Evolutionary conservation across 2,113 vertebrate genomes (phyloP).

Genomic region (Chlamydotis undulata): DNA sequence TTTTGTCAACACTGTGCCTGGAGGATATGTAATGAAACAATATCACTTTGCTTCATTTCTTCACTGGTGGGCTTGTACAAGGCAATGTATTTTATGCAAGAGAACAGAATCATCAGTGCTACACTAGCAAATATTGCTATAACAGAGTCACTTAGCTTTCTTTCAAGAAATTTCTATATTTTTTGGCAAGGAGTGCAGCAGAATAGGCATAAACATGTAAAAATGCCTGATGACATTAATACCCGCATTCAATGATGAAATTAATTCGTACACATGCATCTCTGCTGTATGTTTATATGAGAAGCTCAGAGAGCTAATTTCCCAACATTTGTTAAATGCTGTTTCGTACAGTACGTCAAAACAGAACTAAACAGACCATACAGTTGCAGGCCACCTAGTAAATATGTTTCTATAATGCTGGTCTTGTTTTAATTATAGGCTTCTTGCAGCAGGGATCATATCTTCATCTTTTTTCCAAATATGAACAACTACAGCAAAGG

Average conservation of each 20-base stretch:
- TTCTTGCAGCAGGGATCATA: neutral
- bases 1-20: neutral
- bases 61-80: neutral
- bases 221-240: neutral
- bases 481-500: neutral
- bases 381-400: neutral
- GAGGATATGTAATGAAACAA: neutral
- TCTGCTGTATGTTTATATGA: constrained; percentile 12
- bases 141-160: neutral
- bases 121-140: neutral
- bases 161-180: neutral
- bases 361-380: constrained; percentile 60
- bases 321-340: constrained; percentile 44
- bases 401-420: neutral
- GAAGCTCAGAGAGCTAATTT: neutral
- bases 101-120: neutral
- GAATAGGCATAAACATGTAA: neutral
- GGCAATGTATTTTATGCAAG: neutral
- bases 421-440: constrained; percentile 22
- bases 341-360: constrained; percentile 3
- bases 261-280: neutral
- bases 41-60: neutral
- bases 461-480: neutral
- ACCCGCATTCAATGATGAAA: neutral
- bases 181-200: neutral